A percentile compares a stretch with the other conserved stretches of the same genome.
Conservation (phyloP, 2,888 invertebrate genomes). For the Troilus luridus region DNA sequence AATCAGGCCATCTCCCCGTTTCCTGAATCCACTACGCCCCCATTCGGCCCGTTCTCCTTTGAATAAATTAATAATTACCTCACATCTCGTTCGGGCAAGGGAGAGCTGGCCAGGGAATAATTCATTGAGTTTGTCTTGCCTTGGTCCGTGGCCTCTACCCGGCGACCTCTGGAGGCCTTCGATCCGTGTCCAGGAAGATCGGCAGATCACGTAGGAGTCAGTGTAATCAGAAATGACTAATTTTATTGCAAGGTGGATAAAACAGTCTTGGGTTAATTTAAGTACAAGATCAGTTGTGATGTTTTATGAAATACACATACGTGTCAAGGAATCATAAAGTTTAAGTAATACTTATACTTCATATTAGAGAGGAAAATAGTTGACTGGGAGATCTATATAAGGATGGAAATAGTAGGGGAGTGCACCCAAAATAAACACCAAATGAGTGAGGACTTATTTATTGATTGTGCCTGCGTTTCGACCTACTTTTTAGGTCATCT, state of each 20-base stretch:
- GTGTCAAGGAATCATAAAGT: too few relatives aligned
- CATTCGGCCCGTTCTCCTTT: background rate
- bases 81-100: background rate
- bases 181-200: conserved; percentile 31
- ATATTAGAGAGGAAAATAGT: too few relatives aligned
- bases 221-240: background rate
- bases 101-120: background rate
- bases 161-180: conserved; percentile 1
- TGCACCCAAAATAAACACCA: too few relatives aligned
- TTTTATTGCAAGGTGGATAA: background rate
- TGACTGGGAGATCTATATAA: too few relatives aligned
- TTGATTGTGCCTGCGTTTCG: too few relatives aligned
- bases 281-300: background rate
- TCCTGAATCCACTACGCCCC: background rate
- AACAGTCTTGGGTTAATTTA: background rate
- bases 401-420: too few relatives aligned
- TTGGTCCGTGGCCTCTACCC: conserved; percentile 43
- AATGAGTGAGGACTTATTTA: too few relatives aligned
- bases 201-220: background rate
- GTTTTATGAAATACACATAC: background rate
- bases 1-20: background rate
- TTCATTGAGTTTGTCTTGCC: conserved; percentile 39
- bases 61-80: conserved; percentile 45
- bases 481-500: too few relatives aligned
- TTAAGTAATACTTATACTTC: too few relatives aligned